These are phyloP conservation scores for Aspidiotus destructor DNA, from an alignment of 2,888 invertebrate genomes.

Conservation along the genomic window DNA sequence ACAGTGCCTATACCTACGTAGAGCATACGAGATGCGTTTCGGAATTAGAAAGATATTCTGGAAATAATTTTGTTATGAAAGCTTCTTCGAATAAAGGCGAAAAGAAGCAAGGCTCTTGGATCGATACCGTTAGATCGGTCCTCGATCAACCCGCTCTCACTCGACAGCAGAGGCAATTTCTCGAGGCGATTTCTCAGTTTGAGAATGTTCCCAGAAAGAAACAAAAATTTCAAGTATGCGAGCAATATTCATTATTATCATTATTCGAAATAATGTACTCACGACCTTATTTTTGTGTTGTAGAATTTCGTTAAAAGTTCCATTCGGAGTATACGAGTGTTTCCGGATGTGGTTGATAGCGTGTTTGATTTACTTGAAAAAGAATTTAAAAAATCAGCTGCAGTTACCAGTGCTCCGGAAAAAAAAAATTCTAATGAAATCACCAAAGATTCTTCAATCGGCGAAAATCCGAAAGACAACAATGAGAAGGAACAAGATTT, in stretches of 20 bases:
- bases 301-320: constrained; percentile 33
- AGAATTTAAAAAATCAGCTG: constrained; percentile 23
- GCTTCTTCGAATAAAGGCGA: constrained; percentile 34
- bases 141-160: constrained; percentile 13
- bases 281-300: constrained; percentile 6
- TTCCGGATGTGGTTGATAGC: constrained; percentile 12
- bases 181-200: constrained; percentile 25
- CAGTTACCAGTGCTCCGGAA: neutral
- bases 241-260: neutral
- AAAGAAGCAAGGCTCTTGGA: constrained; percentile 34
- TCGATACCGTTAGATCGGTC: constrained; percentile 32
- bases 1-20: constrained; percentile 17
- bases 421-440: neutral
- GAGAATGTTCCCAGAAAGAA: constrained; percentile 35
- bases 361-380: constrained; percentile 34
- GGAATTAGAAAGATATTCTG: constrained; percentile 35
- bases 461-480: neutral
- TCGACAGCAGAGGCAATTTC: constrained; percentile 21
- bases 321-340: constrained; percentile 10
- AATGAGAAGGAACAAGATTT: too few relatives aligned
- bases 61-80: constrained; percentile 34
- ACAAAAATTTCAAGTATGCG: constrained; percentile 33
- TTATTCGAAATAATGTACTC: neutral
- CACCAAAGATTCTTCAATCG: neutral
- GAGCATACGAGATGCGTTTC: constrained; percentile 34